Percentiles rank a stretch among this genome's conserved stretches.
Conservation (phyloP, 2,797 vertebrate genomes). For the Ceyx erithaca region DNA sequence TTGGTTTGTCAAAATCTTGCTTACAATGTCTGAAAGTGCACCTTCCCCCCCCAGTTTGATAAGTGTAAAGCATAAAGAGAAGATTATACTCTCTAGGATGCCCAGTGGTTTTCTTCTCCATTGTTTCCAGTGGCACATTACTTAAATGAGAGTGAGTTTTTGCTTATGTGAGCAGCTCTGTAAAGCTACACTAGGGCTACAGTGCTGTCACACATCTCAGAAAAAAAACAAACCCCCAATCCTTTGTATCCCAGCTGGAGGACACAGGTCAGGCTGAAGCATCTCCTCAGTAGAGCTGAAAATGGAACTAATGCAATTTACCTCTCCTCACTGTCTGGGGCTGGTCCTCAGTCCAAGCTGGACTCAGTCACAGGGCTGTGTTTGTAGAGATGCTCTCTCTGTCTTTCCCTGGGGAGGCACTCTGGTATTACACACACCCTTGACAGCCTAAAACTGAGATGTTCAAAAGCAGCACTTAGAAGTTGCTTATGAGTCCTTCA, state of each 20-base stretch:
- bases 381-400: neutral
- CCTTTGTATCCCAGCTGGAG: neutral
- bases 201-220: neutral
- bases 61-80: neutral
- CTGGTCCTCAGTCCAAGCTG: neutral
- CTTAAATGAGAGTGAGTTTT: neutral
- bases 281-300: neutral
- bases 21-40: neutral
- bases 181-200: neutral
- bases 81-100: neutral
- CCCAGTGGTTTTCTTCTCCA: neutral
- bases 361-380: too few relatives aligned
- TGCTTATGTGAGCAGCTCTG: neutral
- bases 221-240: neutral
- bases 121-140: neutral
- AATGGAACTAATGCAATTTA: neutral
- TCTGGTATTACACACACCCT: fast-evolving
- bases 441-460: neutral
- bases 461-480: neutral
- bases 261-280: neutral
- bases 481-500: neutral
- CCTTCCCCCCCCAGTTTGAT: neutral
- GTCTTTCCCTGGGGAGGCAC: neutral
- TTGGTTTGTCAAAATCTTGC: neutral
- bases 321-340: neutral